Conservation (phyloP, 2,888 invertebrate species). For the Antheraea yamamai region DNA sequence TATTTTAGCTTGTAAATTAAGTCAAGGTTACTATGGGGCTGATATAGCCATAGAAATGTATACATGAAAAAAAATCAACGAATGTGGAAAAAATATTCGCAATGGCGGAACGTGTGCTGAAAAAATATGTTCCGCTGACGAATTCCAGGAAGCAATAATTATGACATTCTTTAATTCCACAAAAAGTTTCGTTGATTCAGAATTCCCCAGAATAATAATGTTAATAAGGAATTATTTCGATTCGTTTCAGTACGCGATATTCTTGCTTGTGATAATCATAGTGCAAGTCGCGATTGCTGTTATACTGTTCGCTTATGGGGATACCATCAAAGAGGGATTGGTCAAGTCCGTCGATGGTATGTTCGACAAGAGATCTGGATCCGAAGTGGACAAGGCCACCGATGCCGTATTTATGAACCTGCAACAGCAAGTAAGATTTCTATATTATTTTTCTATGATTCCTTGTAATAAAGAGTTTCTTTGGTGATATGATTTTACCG, state of each 20-base stretch:
- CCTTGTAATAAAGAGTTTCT: background rate
- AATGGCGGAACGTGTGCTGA: background rate
- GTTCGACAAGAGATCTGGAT: conserved; percentile 49
- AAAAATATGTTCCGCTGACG: background rate
- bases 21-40: no score
- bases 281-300: conserved; percentile 87
- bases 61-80: no score
- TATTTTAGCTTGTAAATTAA: no score
- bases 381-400: conserved; percentile 58
- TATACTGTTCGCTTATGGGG: conserved; percentile 84
- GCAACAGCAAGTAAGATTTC: conserved; percentile 69
- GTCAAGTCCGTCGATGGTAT: conserved; percentile 55
- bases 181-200: background rate
- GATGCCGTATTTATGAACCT: conserved; percentile 83
- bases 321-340: conserved; percentile 78
- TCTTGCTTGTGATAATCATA: conserved; percentile 87
- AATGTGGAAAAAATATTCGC: background rate
- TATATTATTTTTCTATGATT: no score
- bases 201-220: background rate
- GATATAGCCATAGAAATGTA: no score
- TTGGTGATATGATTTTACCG: background rate
- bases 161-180: background rate
- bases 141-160: background rate
- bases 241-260: conserved; percentile 85
- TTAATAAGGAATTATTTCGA: conserved; percentile 13